Evolutionary conservation across 2,888 invertebrate species (phyloP).

Genomic region (Graphium colonna): DNA sequence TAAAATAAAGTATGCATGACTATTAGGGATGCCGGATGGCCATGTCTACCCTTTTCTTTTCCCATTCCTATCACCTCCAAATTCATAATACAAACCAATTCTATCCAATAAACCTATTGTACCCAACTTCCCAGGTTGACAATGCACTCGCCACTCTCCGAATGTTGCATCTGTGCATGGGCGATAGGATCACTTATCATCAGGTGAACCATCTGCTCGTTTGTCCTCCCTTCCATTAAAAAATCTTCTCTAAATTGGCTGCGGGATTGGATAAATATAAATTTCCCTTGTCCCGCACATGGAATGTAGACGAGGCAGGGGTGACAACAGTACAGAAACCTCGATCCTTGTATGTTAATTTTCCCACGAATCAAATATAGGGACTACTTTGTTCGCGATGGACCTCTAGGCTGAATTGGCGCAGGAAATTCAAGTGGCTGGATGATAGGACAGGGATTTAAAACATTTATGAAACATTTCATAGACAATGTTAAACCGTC

Average conservation of each 20-base stretch:
- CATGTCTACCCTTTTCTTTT: no score
- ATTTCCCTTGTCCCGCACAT: conserved; percentile 29
- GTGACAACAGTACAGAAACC: conserved; percentile 24
- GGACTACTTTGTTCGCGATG: conserved; percentile 31
- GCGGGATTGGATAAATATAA: conserved; percentile 23
- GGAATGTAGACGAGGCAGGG: conserved; percentile 30
- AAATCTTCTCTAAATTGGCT: conserved; percentile 27
- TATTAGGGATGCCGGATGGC: no score
- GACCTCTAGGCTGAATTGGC: conserved; percentile 39
- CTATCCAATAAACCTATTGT: no score
- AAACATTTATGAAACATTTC: conserved; percentile 40
- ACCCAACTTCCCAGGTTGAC: no score
- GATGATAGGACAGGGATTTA: conserved; percentile 38
- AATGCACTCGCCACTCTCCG: no score
- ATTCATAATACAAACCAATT: no score
- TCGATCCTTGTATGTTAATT: conserved; percentile 34
- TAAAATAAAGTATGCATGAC: no score
- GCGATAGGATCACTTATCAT: no score
- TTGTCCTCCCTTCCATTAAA: no score
- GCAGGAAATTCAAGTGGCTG: conserved; percentile 41
- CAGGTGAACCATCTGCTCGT: no score
- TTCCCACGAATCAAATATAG: conserved; percentile 36
- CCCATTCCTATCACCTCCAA: no score
- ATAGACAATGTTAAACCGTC: conserved; percentile 30
- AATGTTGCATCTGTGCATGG: no score